Conservation (phyloP, 1,140 invertebrate species). For the Monomorium pharaonis region DNA sequence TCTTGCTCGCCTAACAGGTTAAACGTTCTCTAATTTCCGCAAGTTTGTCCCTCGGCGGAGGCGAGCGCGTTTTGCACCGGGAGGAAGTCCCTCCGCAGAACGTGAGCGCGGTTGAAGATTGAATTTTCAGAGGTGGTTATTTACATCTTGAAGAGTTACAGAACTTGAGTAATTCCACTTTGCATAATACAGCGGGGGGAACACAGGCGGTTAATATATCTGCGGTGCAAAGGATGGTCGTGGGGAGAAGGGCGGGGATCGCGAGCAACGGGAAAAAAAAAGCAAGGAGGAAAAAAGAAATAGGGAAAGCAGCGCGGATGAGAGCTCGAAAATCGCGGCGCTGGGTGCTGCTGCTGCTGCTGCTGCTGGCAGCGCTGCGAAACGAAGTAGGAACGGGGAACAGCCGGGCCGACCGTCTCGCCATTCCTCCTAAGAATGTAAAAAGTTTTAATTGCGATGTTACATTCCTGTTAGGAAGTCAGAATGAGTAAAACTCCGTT, state of each 20-base stretch:
- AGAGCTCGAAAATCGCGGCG: slow-evolving; percentile 49
- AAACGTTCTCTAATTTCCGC: slow-evolving; percentile 59
- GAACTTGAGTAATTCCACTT: slow-evolving; percentile 61
- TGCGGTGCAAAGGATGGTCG: not conserved
- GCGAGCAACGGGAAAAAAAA: too few species aligned
- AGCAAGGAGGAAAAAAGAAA: not conserved
- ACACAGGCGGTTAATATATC: slow-evolving; percentile 58
- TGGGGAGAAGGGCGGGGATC: too few species aligned
- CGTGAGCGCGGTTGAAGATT: slow-evolving; percentile 58
- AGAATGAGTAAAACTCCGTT: slow-evolving; percentile 43
- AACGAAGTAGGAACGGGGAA: slow-evolving; percentile 15
- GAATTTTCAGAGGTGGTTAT: slow-evolving; percentile 60
- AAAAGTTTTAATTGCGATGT: slow-evolving; percentile 58
- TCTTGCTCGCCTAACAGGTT: slow-evolving; percentile 45
- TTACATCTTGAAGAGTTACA: slow-evolving; percentile 60
- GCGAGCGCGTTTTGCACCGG: slow-evolving; percentile 39
- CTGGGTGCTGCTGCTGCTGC: not conserved
- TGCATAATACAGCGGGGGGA: slow-evolving; percentile 51
- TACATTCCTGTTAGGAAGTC: slow-evolving; percentile 52
- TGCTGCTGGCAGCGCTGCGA: not conserved
- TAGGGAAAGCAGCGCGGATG: not conserved
- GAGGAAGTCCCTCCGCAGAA: slow-evolving; percentile 49
- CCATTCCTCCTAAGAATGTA: slow-evolving; percentile 35
- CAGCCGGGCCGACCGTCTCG: not conserved
- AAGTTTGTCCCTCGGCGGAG: slow-evolving; percentile 46